phyloP scores from a whole-genome alignment of 2,113 vertebrate species.

The Prunella himalayana region DNA sequence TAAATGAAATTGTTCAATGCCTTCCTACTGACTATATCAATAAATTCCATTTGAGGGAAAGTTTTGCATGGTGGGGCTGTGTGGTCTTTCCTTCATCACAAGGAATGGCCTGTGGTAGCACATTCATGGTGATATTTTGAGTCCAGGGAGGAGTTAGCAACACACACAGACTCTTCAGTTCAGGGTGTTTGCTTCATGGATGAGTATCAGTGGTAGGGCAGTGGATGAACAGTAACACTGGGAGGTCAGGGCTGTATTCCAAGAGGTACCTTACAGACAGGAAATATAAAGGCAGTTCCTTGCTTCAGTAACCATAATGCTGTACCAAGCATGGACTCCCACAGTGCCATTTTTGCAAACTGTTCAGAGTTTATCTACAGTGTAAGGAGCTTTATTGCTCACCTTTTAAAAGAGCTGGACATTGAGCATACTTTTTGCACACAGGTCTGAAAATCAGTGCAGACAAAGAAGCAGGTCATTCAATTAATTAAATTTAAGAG shows the following conservation, averaged over 20 bases:
- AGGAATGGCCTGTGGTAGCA: background rate
- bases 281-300: background rate
- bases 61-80: background rate
- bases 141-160: background rate
- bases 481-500: background rate
- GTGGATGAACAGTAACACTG: background rate
- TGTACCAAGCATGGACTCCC: background rate
- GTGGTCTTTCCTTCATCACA: background rate
- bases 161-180: background rate
- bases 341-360: background rate
- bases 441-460: background rate
- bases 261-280: background rate
- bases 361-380: background rate
- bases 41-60: background rate
- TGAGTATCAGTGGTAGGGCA: background rate
- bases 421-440: background rate
- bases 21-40: background rate
- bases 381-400: background rate
- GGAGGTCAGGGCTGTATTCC: fast-evolving
- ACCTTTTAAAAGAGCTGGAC: background rate
- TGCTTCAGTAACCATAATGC: background rate
- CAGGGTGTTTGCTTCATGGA: background rate
- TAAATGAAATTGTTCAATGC: background rate
- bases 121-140: background rate
- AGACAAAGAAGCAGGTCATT: background rate